These are phyloP conservation scores for Bellardia pandia DNA, from an alignment of 2,888 invertebrate species.

Conservation along the genomic window DNA sequence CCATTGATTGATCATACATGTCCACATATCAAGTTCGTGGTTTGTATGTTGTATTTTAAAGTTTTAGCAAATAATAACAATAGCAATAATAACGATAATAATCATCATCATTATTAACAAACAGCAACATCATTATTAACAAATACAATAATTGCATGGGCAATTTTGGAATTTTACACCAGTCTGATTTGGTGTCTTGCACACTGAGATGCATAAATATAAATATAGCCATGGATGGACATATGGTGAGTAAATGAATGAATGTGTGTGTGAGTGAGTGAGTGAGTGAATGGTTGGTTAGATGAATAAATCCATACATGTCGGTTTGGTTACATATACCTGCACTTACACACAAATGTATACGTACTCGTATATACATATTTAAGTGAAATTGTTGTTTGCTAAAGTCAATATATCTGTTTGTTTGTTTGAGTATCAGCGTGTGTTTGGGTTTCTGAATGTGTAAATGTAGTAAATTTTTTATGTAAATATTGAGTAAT, in stretches of 20 bases:
- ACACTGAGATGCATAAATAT: not conserved
- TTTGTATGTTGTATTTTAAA: conserved; percentile 72
- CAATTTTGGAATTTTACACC: conserved; percentile 38
- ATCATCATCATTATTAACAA: conserved; percentile 6
- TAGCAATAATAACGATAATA: conserved; percentile 37
- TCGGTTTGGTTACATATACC: not conserved
- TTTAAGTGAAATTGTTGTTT: conserved; percentile 33
- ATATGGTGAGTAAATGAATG: not conserved
- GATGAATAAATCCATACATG: conserved; percentile 16
- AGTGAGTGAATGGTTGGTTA: not conserved
- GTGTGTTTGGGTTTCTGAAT: conserved; percentile 3
- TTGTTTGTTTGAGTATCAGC: conserved; percentile 7
- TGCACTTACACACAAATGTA: not conserved
- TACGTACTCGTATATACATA: not conserved
- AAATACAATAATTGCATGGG: conserved; percentile 53
- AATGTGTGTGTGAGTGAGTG: not conserved
- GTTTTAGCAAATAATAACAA: conserved; percentile 67
- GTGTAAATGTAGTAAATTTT: conserved; percentile 42
- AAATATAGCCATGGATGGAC: not conserved
- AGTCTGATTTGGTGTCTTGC: not conserved
- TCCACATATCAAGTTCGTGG: conserved; percentile 80
- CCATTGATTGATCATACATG: conserved; percentile 84
- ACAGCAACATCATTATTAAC: conserved; percentile 41
- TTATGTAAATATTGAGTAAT: conserved; percentile 61
- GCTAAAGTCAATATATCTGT: conserved; percentile 38